phyloP scores from a whole-genome alignment of 2,797 vertebrate genomes.

The Darevskia nairensis region DNA sequence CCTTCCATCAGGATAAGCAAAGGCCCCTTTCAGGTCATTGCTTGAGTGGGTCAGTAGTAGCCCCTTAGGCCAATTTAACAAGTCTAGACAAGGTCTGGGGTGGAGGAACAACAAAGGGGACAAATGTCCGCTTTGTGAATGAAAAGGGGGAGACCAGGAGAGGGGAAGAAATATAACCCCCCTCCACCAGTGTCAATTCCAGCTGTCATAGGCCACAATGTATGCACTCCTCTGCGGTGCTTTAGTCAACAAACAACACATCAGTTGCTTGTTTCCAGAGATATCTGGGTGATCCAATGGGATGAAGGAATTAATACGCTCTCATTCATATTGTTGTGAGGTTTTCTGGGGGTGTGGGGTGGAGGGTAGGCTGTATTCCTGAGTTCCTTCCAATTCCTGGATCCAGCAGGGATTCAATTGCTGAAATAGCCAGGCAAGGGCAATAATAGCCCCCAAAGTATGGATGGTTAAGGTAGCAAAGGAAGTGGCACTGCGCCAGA shows the following conservation, averaged over 20 bases:
- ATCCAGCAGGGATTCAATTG: too few species aligned
- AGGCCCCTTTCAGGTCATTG: slow-evolving; percentile 63
- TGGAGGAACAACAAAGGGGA: not conserved
- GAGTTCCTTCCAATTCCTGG: too few species aligned
- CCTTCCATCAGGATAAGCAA: slow-evolving; percentile 51
- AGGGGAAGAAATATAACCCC: not conserved
- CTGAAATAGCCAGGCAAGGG: too few species aligned
- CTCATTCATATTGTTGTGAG: not conserved
- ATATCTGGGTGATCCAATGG: not conserved
- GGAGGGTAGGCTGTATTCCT: too few species aligned
- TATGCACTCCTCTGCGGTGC: not conserved
- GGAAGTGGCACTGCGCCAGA: too few species aligned
- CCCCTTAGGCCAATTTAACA: not conserved
- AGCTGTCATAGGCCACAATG: not conserved
- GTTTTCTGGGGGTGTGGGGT: too few species aligned
- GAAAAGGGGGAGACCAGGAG: accelerated
- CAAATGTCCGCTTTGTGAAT: not conserved
- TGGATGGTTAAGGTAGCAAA: too few species aligned
- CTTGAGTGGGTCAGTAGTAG: slow-evolving; percentile 60
- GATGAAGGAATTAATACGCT: not conserved
- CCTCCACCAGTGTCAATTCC: not conserved
- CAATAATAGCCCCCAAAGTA: too few species aligned
- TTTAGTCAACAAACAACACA: not conserved
- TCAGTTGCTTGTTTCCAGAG: not conserved
- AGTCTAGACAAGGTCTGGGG: slow-evolving; percentile 20